These are phyloP conservation scores for Manis pentadactyla DNA, from an alignment of 2,797 vertebrate genomes.

Conservation along the genomic window DNA sequence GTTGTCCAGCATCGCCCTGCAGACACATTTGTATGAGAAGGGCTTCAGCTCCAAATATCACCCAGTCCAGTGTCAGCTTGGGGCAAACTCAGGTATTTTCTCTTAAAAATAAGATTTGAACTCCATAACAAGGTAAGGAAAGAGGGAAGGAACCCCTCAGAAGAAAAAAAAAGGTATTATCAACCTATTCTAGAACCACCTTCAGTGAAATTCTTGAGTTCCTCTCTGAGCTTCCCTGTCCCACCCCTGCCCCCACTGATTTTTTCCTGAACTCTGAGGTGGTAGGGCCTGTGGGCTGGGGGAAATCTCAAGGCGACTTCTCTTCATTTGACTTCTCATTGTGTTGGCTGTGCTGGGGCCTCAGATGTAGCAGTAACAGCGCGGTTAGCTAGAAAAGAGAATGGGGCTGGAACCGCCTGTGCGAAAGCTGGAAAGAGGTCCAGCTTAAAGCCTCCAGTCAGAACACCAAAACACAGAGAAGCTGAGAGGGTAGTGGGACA, in stretches of 20 bases:
- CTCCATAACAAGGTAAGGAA: background rate
- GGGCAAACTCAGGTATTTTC: background rate
- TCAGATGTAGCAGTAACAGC: background rate
- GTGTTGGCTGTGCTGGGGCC: background rate
- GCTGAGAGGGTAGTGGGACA: fast-evolving
- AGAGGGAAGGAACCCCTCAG: background rate
- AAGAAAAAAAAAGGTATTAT: background rate
- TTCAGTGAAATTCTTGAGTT: background rate
- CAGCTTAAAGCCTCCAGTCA: background rate
- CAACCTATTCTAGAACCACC: background rate
- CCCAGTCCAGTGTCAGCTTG: background rate
- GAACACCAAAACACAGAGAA: background rate
- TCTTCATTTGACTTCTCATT: background rate
- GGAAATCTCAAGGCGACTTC: background rate
- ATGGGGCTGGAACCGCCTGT: background rate
- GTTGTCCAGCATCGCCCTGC: background rate
- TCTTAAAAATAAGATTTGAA: background rate
- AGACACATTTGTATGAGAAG: background rate
- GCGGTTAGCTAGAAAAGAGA: background rate
- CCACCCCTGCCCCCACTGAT: background rate
- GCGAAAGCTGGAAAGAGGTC: background rate
- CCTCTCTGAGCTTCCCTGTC: background rate
- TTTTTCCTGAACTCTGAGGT: background rate
- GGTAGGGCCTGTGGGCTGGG: too few relatives aligned
- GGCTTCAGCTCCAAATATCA: background rate